Conservation (phyloP, 2,888 invertebrate species). For the Itoplectis maculator region DNA sequence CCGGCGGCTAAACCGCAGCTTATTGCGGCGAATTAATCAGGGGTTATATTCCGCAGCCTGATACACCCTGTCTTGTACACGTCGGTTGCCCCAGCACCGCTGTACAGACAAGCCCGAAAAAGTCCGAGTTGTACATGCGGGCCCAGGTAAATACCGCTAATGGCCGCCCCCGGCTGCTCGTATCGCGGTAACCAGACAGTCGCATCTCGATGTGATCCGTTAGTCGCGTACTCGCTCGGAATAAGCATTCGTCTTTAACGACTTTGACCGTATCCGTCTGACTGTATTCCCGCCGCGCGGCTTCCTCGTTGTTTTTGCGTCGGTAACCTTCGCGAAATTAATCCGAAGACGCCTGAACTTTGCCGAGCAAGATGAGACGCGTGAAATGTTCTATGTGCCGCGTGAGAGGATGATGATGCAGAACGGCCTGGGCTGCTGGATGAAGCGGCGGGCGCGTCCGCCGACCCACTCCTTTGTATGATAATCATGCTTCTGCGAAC, state of each 20-base stretch:
- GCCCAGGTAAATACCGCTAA: not conserved
- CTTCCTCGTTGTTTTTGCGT: not conserved
- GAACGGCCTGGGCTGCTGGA: not conserved
- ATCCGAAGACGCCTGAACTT: not conserved
- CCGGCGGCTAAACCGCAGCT: not conserved
- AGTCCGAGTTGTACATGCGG: not conserved
- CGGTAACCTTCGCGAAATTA: not conserved
- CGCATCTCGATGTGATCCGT: not conserved
- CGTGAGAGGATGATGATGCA: not conserved
- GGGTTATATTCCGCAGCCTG: not conserved
- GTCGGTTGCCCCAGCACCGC: no score
- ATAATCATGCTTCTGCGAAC: not conserved
- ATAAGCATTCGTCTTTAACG: constrained; percentile 3
- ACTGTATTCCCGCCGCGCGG: not conserved
- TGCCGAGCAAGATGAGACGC: not conserved
- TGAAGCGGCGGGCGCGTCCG: no score
- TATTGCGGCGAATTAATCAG: not conserved
- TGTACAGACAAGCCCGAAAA: not conserved
- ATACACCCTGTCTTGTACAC: not conserved
- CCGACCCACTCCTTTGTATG: not conserved
- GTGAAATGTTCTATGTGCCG: not conserved
- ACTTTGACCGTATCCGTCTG: not conserved
- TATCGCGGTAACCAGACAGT: no score
- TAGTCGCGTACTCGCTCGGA: not conserved
- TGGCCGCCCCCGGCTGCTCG: no score